Conservation (phyloP, 2,888 invertebrate genomes). For the Athalia cordata region DNA sequence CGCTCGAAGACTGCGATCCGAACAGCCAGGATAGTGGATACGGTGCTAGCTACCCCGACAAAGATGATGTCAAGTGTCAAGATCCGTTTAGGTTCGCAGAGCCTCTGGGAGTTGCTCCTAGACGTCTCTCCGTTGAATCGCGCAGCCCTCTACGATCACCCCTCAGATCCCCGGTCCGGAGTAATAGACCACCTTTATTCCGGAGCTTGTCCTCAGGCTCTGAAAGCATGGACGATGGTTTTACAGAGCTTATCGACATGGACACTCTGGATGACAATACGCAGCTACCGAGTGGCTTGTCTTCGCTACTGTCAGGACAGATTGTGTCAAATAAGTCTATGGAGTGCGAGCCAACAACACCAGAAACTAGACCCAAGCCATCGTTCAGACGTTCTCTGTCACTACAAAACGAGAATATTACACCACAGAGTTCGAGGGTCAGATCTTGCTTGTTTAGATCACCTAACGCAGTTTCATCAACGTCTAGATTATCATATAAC, state of each 20-base stretch:
- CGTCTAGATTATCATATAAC: conserved; percentile 59
- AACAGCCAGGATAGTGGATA: conserved; percentile 79
- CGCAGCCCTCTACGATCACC: conserved; percentile 56
- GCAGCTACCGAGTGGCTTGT: conserved; percentile 77
- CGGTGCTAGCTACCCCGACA: conserved; percentile 70
- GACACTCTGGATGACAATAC: conserved; percentile 75
- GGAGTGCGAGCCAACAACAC: conserved; percentile 69
- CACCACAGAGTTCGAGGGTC: conserved; percentile 71
- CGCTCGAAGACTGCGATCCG: conserved; percentile 75
- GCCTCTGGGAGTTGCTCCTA: conserved; percentile 71
- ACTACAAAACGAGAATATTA: conserved; percentile 70
- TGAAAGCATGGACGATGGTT: conserved; percentile 80
- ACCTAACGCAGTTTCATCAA: conserved; percentile 63
- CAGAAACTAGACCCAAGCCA: conserved; percentile 65
- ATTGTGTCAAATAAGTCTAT: conserved; percentile 66
- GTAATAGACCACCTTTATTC: conserved; percentile 64
- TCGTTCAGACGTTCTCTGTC: conserved; percentile 62
- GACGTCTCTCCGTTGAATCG: conserved; percentile 64
- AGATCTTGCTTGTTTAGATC: conserved; percentile 75
- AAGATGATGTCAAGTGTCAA: conserved; percentile 54
- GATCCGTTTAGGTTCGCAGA: conserved; percentile 70
- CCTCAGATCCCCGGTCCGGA: conserved; percentile 36
- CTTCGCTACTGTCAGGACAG: conserved; percentile 77
- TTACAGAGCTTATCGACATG: conserved; percentile 79
- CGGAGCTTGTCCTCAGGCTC: conserved; percentile 76